Evolutionary conservation across 2,888 invertebrate genomes (phyloP), one percentile per base, ranked within the genome.

Genomic region (Gandaritis pyraliata): DNA sequence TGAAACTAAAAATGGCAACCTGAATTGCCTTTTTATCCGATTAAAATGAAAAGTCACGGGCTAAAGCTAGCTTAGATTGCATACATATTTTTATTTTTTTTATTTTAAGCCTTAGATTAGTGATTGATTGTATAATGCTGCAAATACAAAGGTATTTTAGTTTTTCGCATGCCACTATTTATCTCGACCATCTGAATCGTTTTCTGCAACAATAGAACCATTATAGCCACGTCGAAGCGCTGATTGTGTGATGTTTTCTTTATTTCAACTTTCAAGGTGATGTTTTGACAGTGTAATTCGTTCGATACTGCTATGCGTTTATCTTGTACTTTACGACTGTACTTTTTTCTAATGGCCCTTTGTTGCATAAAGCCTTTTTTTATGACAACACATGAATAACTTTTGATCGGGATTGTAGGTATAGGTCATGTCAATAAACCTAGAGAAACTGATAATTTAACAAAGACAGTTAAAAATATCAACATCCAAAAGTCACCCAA

Each of bases 261-360:
- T 82, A 80, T 80, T 82, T 76, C 76, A 65, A 77, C 78, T 81
- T 78, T 82, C 88, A 88, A 89, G 89, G 88, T 83, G 81, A 87
- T 83, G 85, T 88, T 88, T 87, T 90, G 89, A 89, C 83, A 83
- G 78, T 75, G 76, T 86, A 87, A 88, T 88, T 86, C 83, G 80
- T 81, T 72, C 66, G 74, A 77, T 77, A 78, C 74, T 72, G 75
- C 74, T 74, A 74, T 68, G 81, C 78, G 79, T 81, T 84, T 80
- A 83, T 83, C 83, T 83, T 81, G 72, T 66, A 73, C 72, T 70
- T 66, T 72, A 70, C 70, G 75, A 73, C 63, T 77, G 73, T 82
- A 77, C 59, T 61, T 60, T 41, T 45, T 58, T 61, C 5, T 55
- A 12, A 12, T 53, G 30, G 18, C n/a, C 33, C 23, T 11, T 13